These are phyloP conservation scores for Lordiphosa andalusiaca DNA, from an alignment of 2,888 invertebrate genomes.

Conservation along the genomic window DNA sequence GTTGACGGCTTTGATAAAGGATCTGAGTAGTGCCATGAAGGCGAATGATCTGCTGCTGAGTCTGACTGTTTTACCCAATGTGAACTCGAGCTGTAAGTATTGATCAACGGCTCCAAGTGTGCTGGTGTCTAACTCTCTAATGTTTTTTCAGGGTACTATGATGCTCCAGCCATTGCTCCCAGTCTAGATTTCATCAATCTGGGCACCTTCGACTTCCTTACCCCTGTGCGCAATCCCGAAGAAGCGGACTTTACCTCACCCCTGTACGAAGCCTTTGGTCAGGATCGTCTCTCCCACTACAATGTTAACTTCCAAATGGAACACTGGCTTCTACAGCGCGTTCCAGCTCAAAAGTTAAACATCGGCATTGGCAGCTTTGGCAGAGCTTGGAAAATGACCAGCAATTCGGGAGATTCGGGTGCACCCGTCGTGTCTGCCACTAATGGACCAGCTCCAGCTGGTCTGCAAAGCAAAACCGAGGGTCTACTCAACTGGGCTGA, in stretches of 20 bases:
- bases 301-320: slow-evolving; percentile 86
- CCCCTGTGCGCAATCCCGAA: slow-evolving; percentile 87
- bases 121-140: slow-evolving; percentile 74
- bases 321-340: slow-evolving; percentile 83
- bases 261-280: slow-evolving; percentile 86
- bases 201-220: slow-evolving; percentile 89
- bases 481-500: slow-evolving; percentile 90
- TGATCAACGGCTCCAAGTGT: background rate
- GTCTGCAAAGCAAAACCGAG: slow-evolving; percentile 86
- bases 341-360: slow-evolving; percentile 86
- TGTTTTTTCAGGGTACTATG: slow-evolving; percentile 85
- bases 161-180: slow-evolving; percentile 86
- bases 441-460: slow-evolving; percentile 86
- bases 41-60: slow-evolving; percentile 85
- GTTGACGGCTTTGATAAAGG: slow-evolving; percentile 87
- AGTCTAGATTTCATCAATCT: slow-evolving; percentile 90
- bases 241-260: slow-evolving; percentile 90
- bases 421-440: slow-evolving; percentile 86
- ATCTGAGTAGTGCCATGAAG: slow-evolving; percentile 86
- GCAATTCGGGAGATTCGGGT: slow-evolving; percentile 87
- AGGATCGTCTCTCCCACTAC: slow-evolving; percentile 83
- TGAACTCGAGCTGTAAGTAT: slow-evolving; percentile 86
- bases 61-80: slow-evolving; percentile 88
- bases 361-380: slow-evolving; percentile 87
- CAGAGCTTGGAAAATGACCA: slow-evolving; percentile 88